Percentiles rank a stretch among this genome's conserved stretches.
These are phyloP conservation scores for Metaphire vulgaris DNA, from an alignment of 1,140 invertebrate genomes.

Conservation along the genomic window DNA sequence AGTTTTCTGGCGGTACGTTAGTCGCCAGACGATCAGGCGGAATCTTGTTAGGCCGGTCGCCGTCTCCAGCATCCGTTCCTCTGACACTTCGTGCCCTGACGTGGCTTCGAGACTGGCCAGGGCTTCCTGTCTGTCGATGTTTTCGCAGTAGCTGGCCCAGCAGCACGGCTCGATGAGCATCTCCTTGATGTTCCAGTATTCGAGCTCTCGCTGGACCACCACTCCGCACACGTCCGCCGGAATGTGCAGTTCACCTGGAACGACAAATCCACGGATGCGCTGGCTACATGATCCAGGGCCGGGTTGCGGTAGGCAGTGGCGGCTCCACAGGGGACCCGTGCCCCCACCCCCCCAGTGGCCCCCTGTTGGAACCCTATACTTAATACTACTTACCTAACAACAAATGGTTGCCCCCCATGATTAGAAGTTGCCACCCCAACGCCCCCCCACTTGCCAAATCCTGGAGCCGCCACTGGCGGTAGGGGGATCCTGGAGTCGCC, in stretches of 20 bases:
- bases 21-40: not conserved
- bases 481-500: too few relatives aligned
- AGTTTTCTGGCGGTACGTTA: not conserved
- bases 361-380: too few relatives aligned
- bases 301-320: too few relatives aligned
- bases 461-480: too few relatives aligned
- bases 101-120: not conserved
- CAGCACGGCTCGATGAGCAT: slow-evolving; percentile 48
- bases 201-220: slow-evolving; percentile 52
- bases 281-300: too few relatives aligned
- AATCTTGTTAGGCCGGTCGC: not conserved
- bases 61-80: not conserved
- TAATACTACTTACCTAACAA: too few relatives aligned
- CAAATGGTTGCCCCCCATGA: too few relatives aligned
- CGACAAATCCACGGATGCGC: too few relatives aligned
- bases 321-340: too few relatives aligned
- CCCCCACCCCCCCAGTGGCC: too few relatives aligned
- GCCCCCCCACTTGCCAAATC: too few relatives aligned
- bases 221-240: slow-evolving; percentile 52
- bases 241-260: slow-evolving; percentile 53
- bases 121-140: not conserved
- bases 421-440: too few relatives aligned
- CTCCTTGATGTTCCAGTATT: slow-evolving; percentile 52
- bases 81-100: not conserved
- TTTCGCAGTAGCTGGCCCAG: slow-evolving; percentile 43